Percentiles rank a stretch among this genome's conserved stretches.
These are phyloP conservation scores for Drosophila repletoides DNA, from an alignment of 1,140 invertebrate species.

Conservation along the genomic window DNA sequence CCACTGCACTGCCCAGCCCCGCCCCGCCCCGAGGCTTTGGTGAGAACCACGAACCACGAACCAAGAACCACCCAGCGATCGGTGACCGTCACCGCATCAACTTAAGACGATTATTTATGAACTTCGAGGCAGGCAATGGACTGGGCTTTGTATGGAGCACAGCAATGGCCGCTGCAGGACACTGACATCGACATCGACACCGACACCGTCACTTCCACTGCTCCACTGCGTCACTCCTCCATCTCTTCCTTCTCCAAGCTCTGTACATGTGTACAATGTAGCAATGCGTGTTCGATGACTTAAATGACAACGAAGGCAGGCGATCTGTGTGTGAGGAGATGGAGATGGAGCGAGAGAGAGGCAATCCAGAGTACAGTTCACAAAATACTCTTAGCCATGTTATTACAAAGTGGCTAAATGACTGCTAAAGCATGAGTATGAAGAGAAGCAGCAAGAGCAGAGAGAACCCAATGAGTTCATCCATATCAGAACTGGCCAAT, in stretches of 20 bases:
- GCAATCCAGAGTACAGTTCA: slow-evolving; percentile 37
- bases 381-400: slow-evolving; percentile 77
- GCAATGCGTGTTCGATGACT: slow-evolving; percentile 82
- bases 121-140: slow-evolving; percentile 48
- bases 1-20: too few species aligned
- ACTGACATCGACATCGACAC: slow-evolving; percentile 63
- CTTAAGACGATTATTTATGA: slow-evolving; percentile 82
- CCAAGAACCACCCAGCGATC: slow-evolving; percentile 50
- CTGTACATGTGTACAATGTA: slow-evolving; percentile 64
- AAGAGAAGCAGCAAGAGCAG: neutral
- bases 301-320: slow-evolving; percentile 67
- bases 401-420: slow-evolving; percentile 76
- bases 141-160: neutral
- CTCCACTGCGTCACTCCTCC: slow-evolving; percentile 7
- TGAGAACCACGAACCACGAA: slow-evolving; percentile 41
- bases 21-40: too few species aligned
- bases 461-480: neutral
- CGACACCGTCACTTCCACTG: slow-evolving; percentile 31
- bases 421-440: slow-evolving; percentile 19
- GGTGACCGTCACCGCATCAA: slow-evolving; percentile 67
- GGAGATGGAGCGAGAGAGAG: neutral
- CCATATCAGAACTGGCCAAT: neutral
- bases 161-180: slow-evolving; percentile 68
- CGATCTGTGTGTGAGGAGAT: neutral
- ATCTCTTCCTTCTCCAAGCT: neutral